Conservation (phyloP, 2,797 vertebrate genomes). For the Geotrypetes seraphini region DNA sequence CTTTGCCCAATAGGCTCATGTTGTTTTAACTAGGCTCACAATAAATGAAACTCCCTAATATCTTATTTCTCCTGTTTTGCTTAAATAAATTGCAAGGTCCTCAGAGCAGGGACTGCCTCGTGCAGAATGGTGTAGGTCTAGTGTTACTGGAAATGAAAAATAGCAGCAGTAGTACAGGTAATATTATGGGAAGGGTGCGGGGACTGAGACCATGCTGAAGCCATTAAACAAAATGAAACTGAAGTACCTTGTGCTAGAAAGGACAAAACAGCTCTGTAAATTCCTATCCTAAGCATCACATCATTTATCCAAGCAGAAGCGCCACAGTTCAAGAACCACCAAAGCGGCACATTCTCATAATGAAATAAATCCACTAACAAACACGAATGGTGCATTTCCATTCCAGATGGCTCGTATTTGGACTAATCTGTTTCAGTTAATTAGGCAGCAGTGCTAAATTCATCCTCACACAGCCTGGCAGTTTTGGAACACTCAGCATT, state of each 20-base stretch:
- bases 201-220: no score
- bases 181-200: not conserved
- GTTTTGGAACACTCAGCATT: not conserved
- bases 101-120: no score
- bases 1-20: no score
- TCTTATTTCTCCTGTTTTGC: no score
- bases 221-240: no score
- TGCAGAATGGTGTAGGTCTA: no score
- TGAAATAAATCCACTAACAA: slow-evolving; percentile 21
- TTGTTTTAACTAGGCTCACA: no score
- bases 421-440: slow-evolving; percentile 44
- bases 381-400: slow-evolving; percentile 30
- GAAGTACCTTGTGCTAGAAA: no score
- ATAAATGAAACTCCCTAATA: no score
- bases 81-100: no score
- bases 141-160: no score
- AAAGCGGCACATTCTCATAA: slow-evolving; percentile 20
- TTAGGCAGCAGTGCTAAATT: slow-evolving; percentile 32
- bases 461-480: not conserved
- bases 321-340: slow-evolving; percentile 24
- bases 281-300: not conserved
- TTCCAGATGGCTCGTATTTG: slow-evolving; percentile 45
- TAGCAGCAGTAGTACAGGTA: no score
- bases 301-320: not conserved
- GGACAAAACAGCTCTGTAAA: slow-evolving; percentile 2